Conservation (phyloP, 2,888 invertebrate genomes). For the Athalia cordata region DNA sequence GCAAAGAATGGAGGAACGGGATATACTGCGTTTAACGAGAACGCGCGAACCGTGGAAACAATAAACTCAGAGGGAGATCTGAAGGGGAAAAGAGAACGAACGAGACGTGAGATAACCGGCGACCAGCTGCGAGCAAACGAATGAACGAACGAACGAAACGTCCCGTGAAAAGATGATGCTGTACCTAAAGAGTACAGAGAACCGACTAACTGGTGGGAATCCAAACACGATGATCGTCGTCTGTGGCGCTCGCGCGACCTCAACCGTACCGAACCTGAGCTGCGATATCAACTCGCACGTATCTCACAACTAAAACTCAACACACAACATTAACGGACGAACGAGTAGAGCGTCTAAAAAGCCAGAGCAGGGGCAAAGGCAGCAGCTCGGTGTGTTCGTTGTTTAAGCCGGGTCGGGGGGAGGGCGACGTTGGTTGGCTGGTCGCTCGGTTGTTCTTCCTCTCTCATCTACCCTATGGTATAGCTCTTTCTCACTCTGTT, state of each 20-base stretch:
- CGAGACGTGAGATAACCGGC: no score
- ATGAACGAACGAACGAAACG: no score
- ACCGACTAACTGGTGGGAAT: not conserved
- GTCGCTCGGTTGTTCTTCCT: constrained; percentile 46
- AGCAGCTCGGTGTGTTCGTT: constrained; percentile 26
- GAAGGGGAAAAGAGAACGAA: no score
- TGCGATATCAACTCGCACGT: constrained; percentile 18
- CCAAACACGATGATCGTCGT: constrained; percentile 15
- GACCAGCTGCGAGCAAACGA: no score
- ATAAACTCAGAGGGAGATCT: no score
- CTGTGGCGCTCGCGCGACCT: constrained; percentile 11
- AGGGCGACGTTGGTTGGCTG: not conserved
- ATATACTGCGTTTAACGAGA: no score
- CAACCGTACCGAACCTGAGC: not conserved
- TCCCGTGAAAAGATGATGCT: no score
- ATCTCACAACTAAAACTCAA: no score
- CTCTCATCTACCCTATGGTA: not conserved
- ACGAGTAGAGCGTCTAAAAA: constrained; percentile 15
- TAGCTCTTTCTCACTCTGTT: constrained; percentile 43
- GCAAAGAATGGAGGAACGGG: no score
- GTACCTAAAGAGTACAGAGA: no score
- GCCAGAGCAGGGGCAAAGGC: constrained; percentile 8
- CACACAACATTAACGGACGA: not conserved
- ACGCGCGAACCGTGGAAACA: no score
- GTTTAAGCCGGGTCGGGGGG: no score